phyloP scores from a whole-genome alignment of 2,888 invertebrate genomes.

The Apomyelois bistriatella region DNA sequence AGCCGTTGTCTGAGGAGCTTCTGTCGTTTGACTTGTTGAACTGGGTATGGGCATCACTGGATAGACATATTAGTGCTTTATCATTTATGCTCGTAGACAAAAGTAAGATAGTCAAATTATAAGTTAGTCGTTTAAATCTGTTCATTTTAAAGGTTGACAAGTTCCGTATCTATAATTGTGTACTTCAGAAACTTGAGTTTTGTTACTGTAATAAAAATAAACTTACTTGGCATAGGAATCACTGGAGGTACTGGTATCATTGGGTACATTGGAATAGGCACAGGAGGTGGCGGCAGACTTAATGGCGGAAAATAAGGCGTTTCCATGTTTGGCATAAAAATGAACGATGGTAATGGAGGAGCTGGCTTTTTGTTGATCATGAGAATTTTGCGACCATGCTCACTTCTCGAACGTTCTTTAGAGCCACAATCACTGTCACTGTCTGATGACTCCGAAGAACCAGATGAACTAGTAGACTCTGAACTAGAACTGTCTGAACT shows the following conservation, averaged over 20 bases:
- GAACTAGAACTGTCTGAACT: conserved; percentile 32
- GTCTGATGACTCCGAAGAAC: neutral
- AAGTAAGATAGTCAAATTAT: no score
- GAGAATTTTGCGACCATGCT: conserved; percentile 58
- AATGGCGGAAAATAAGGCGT: conserved; percentile 66
- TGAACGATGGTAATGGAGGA: conserved; percentile 58
- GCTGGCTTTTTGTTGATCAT: conserved; percentile 58
- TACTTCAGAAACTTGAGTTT: no score
- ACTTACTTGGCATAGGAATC: conserved; percentile 26
- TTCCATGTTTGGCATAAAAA: conserved; percentile 62
- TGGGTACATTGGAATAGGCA: conserved; percentile 59
- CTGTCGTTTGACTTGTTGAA: neutral
- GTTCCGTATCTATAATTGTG: no score
- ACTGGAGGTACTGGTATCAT: conserved; percentile 64
- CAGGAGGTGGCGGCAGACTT: conserved; percentile 57
- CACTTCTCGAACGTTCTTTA: conserved; percentile 30
- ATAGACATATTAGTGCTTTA: neutral
- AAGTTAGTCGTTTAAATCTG: no score
- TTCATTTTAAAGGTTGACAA: no score
- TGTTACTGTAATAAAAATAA: neutral
- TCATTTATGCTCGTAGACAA: no score
- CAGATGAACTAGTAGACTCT: conserved; percentile 25
- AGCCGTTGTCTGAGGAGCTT: neutral
- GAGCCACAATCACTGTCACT: conserved; percentile 4
- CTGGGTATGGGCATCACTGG: neutral